Evolutionary conservation across 2,888 invertebrate genomes (phyloP).

Genomic region (Hypomecis atomaria): DNA sequence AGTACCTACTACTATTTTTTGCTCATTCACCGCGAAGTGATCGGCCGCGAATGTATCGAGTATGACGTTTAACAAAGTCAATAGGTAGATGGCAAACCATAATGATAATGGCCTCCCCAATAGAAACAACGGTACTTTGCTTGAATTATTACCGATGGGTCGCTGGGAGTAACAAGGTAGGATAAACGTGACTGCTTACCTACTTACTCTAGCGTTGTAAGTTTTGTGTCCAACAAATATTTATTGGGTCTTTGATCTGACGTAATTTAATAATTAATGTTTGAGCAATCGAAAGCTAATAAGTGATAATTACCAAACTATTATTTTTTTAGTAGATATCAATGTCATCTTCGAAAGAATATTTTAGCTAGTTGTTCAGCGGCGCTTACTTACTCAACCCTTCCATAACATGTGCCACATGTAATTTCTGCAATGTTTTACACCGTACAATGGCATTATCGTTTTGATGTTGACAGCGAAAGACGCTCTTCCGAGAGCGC

Average conservation of each 20-base stretch:
- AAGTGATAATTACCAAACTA: neutral
- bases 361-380: neutral
- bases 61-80: slow-evolving; percentile 58
- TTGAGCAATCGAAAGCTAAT: slow-evolving; percentile 13
- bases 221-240: slow-evolving; percentile 35
- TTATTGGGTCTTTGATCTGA: slow-evolving; percentile 26
- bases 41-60: slow-evolving; percentile 46
- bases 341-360: neutral
- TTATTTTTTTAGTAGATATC: neutral
- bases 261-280: slow-evolving; percentile 5
- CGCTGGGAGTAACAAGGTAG: slow-evolving; percentile 35
- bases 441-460: slow-evolving; percentile 3
- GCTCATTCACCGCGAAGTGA: slow-evolving; percentile 42
- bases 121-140: slow-evolving; percentile 62
- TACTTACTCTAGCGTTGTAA: slow-evolving; percentile 26
- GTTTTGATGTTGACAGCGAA: slow-evolving; percentile 23
- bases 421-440: slow-evolving; percentile 21
- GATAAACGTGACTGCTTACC: slow-evolving; percentile 36
- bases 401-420: slow-evolving; percentile 18
- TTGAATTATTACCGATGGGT: slow-evolving; percentile 55
- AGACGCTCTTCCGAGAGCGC: slow-evolving; percentile 33
- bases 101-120: slow-evolving; percentile 60
- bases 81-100: slow-evolving; percentile 55
- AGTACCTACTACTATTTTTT: slow-evolving; percentile 34
- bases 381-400: slow-evolving; percentile 9